Base-by-base conservation (phyloP, 2,797 vertebrate genomes). In the Synaphobranchus kaupii region DNA sequence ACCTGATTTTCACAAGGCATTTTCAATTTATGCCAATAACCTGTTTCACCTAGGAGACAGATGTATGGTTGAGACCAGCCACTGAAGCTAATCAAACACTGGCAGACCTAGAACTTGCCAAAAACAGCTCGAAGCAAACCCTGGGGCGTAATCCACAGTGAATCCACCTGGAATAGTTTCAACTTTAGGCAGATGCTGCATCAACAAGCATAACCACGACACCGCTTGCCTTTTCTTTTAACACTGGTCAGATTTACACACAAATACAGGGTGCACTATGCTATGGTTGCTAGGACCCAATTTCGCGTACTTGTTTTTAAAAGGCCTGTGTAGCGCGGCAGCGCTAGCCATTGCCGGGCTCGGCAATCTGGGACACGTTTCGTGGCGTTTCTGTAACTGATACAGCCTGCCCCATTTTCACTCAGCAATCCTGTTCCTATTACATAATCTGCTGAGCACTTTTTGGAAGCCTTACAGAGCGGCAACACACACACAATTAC, bases 401-500 rank as follows among this genome's bases (percentile, higher is more conserved):
- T 94, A 92, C 94, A 94, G 93, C 94, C 93, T 92, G 93, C 92
- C 92, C 94, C 93, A 94, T 94, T 95, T 92, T 94, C 90, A 88
- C 91, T 87, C 86, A 85, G 92, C 92, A 95, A 94, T 95, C 93
- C 92, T 84, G 83, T 48, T 25, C 90, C 93, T 89, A 91, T 96
- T 96, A 96, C 94, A 93, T 96, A 96, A 96, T 96, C 94, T 96
- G 95, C 95, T 93, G 95, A 96, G 95, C 94, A 94, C 93, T 93
- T 94, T 93, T 93, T 94, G 93, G 91, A 94, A 93, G 93, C 91
- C 91, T 91, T 90, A 91, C 89, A 85, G 92, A 71, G 89, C 91
- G 90, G 92, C 91, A 85, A 91, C 92, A 84, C 90, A 90, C 91
- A 91, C 92, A 81, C 90, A 90, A 94, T 95, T 93, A 94, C 94